phyloP scores from a whole-genome alignment of 2,113 vertebrate genomes.

The Narcine bancroftii region DNA sequence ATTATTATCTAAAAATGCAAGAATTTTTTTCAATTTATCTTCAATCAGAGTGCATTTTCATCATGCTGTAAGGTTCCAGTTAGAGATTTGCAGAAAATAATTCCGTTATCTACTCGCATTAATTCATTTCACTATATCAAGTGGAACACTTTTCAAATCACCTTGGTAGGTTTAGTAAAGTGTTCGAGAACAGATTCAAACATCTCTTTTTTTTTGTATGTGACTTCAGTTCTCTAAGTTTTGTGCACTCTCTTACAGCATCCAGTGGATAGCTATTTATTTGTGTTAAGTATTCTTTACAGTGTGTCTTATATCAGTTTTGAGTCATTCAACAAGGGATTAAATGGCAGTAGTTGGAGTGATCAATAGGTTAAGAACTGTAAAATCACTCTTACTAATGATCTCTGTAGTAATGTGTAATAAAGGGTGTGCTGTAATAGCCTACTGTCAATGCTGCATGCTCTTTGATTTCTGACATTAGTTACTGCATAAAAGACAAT shows the following conservation, averaged over 20 bases:
- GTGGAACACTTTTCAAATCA: background rate
- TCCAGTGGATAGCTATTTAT: slow-evolving; percentile 64
- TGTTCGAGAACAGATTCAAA: background rate
- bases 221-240: slow-evolving; percentile 56
- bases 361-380: slow-evolving; percentile 99
- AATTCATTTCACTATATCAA: background rate
- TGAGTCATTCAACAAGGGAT: slow-evolving; percentile 90
- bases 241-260: slow-evolving; percentile 73
- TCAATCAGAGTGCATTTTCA: background rate
- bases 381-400: slow-evolving; percentile 98
- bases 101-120: background rate
- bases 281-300: slow-evolving; percentile 61
- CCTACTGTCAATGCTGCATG: slow-evolving; percentile 65
- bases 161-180: background rate
- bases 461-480: slow-evolving; percentile 67
- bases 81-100: background rate
- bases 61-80: background rate
- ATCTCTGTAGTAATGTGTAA: slow-evolving; percentile 98
- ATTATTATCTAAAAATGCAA: background rate
- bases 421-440: slow-evolving; percentile 92
- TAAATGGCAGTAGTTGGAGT: slow-evolving; percentile 98
- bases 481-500: slow-evolving; percentile 45
- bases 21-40: background rate
- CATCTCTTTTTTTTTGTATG: background rate
- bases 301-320: slow-evolving; percentile 74